Base-by-base conservation (phyloP, 1,140 invertebrate species). In the Solenopsis invicta region DNA sequence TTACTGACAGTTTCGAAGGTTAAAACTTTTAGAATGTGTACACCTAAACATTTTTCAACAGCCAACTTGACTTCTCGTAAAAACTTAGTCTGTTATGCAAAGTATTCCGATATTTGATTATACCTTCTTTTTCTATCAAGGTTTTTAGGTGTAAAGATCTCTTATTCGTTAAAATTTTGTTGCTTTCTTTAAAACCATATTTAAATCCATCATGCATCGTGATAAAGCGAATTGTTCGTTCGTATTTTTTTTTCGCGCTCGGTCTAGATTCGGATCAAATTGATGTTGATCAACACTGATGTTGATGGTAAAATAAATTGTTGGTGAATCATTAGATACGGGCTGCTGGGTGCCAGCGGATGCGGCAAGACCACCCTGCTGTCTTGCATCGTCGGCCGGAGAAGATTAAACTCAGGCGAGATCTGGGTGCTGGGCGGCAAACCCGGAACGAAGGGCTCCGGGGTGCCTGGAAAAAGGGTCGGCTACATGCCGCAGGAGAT, bases 401-500 rank as follows among this genome's bases (percentile, higher is more conserved):
- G 98, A 77, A 96, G 97, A 89, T 95, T 99, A 59, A 98, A 98
- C 93, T 96, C 97, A 5, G 98, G 98, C 1, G 97, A 98, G 90
- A 98, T 99, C 74, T 98, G 97, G 96, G 98, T 99, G 1, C 96
- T 98, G 29, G 98, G 98, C 5, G 97, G 97, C 62, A 97, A 97
- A 91, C 98, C 98, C 1, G 98, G 98, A 0, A 97, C 97, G 0
- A 95, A 95, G 56, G 97, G 97, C 3, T 98, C 97, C 0, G 98
- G 98, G 0, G 98, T 99, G 3, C 98, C 98, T 1, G 98, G 98
- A 13, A 98, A 98, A 92, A 96, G 98, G 12, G 98, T 98, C 18
- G 97, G 97, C 10, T 98, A 98, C 93, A 98, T 98, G 97, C 97
- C 97, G 0, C 97, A 99, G 94, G 99, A 99, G 95, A 98, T 99